These are phyloP conservation scores for Apogon hyalosoma DNA, from an alignment of 2,797 vertebrate species.

Conservation along the genomic window DNA sequence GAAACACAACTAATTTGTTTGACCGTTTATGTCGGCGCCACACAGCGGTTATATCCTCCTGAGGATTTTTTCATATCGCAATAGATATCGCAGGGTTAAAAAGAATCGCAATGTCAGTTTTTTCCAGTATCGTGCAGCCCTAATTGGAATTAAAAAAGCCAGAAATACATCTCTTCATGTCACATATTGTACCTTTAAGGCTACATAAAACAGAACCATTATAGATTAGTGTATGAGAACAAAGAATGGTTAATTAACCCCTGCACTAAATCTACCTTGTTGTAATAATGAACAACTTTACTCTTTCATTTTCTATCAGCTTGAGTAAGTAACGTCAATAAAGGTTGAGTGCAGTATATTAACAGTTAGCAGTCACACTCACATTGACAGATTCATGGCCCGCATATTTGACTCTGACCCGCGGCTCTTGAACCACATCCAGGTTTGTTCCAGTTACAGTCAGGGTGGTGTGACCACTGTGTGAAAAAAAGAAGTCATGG, in stretches of 20 bases:
- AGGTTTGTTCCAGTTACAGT: slow-evolving; percentile 94
- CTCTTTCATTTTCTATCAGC: slow-evolving; percentile 13
- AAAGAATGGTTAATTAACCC: slow-evolving; percentile 7
- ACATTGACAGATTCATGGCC: slow-evolving; percentile 95
- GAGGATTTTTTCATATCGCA: too few relatives aligned
- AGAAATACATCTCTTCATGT: too few relatives aligned
- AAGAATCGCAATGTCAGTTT: too few relatives aligned
- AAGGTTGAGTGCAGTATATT: background rate
- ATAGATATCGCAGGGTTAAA: too few relatives aligned
- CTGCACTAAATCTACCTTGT: background rate
- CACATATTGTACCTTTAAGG: background rate
- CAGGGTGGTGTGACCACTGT: slow-evolving; percentile 92
- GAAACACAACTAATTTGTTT: too few relatives aligned
- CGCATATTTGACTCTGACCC: slow-evolving; percentile 91
- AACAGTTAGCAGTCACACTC: slow-evolving; percentile 73
- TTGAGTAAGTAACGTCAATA: slow-evolving; percentile 19
- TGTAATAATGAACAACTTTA: slow-evolving; percentile 20
- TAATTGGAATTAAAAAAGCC: too few relatives aligned
- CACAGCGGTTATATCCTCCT: too few relatives aligned
- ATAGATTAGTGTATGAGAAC: background rate
- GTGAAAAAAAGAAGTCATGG: slow-evolving; percentile 3
- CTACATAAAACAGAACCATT: background rate
- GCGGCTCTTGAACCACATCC: slow-evolving; percentile 94
- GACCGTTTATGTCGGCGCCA: too few relatives aligned
- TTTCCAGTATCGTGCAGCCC: too few relatives aligned